Conservation (phyloP, 2,797 vertebrate genomes). For the Micromesistius poutassou region DNA sequence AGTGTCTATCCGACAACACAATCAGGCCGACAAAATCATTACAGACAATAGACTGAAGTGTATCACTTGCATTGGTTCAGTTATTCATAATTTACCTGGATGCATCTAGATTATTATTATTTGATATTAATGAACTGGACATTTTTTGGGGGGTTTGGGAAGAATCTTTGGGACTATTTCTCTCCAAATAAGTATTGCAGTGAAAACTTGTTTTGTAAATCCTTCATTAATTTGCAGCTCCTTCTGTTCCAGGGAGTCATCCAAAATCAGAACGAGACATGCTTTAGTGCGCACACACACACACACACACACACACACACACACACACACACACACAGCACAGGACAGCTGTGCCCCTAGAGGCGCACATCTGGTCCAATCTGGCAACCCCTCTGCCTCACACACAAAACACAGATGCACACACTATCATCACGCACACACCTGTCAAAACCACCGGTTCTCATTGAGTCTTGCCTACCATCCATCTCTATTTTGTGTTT, state of each 20-base stretch:
- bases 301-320: conserved; percentile 7
- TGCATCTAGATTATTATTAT: neutral
- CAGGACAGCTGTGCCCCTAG: conserved; percentile 62
- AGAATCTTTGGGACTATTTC: neutral
- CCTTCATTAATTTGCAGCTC: conserved; percentile 5
- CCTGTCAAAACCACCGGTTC: conserved; percentile 53
- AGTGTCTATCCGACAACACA: conserved; percentile 32
- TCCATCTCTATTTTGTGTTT: neutral
- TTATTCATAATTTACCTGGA: neutral
- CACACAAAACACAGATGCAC: conserved; percentile 4
- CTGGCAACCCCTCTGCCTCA: conserved; percentile 48
- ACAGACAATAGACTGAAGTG: conserved; percentile 29
- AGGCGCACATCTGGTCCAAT: conserved; percentile 69
- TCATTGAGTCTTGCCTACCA: conserved; percentile 32
- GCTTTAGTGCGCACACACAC: neutral
- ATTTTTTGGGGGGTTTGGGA: neutral
- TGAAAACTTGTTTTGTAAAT: neutral
- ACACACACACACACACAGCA: conserved; percentile 20
- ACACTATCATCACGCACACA: conserved; percentile 28
- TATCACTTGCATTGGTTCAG: conserved; percentile 11
- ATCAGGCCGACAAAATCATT: conserved; percentile 38
- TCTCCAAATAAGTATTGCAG: neutral
- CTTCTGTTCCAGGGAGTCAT: conserved; percentile 15
- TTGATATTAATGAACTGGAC: neutral
- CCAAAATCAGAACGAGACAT: conserved; percentile 4